phyloP scores from a whole-genome alignment of 2,888 invertebrate genomes.

The Troides oblongomaculatus region DNA sequence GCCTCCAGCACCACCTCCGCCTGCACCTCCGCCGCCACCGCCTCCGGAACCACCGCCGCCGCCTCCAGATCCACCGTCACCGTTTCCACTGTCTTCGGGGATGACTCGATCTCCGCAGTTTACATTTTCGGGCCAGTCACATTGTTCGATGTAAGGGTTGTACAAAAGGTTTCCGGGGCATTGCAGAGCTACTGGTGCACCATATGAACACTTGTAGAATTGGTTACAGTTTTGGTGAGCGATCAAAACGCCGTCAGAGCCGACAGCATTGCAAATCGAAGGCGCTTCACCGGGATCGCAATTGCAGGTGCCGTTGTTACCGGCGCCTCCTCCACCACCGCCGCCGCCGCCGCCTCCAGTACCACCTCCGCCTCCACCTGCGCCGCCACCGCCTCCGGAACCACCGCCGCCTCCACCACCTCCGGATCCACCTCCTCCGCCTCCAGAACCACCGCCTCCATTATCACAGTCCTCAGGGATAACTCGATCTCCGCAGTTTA shows the following conservation, averaged over 20 bases:
- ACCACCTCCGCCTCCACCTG: too few relatives aligned
- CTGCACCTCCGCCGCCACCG: background rate
- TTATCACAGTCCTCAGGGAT: too few relatives aligned
- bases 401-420: background rate
- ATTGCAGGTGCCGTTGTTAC: constrained; percentile 27
- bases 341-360: background rate
- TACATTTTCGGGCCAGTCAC: too few relatives aligned
- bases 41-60: constrained; percentile 4
- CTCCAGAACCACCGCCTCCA: too few relatives aligned
- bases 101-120: background rate
- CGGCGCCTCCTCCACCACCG: constrained; percentile 14
- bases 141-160: constrained; percentile 34
- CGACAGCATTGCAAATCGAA: constrained; percentile 34
- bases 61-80: too few relatives aligned
- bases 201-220: constrained; percentile 42
- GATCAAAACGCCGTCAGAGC: constrained; percentile 41
- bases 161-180: constrained; percentile 42
- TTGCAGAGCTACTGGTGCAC: constrained; percentile 35
- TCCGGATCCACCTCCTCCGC: too few relatives aligned
- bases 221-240: constrained; percentile 50
- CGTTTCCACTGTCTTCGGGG: too few relatives aligned
- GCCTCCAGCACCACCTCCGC: constrained; percentile 15
- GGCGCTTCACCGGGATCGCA: constrained; percentile 35
- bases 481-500: too few relatives aligned
- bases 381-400: background rate